These are phyloP conservation scores for Myopa tessellatipennis DNA, from an alignment of 2,888 invertebrate species.

Conservation along the genomic window DNA sequence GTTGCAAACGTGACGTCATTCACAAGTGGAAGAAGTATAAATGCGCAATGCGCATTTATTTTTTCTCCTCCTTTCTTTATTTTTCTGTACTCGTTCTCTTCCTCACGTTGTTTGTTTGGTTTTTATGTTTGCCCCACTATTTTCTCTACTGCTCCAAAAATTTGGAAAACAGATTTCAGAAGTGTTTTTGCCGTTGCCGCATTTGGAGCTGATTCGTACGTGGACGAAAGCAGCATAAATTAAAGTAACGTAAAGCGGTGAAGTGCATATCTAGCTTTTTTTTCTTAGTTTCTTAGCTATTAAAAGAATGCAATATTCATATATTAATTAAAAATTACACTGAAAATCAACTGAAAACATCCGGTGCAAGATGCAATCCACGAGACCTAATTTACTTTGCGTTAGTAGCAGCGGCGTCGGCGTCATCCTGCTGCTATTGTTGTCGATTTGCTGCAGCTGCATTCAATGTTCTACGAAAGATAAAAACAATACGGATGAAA, in stretches of 20 bases:
- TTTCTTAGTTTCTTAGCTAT: no score
- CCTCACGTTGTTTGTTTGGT: no score
- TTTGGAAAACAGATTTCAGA: conserved; percentile 6
- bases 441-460: conserved; percentile 9
- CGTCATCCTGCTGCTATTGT: conserved; percentile 7
- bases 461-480: background rate
- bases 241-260: no score
- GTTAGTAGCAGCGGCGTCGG: background rate
- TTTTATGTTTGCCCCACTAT: background rate
- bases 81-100: conserved; percentile 4
- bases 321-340: background rate
- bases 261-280: no score
- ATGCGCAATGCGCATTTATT: no score
- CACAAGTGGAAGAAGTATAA: no score
- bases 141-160: conserved; percentile 2
- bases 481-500: no score
- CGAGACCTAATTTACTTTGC: background rate
- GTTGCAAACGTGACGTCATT: no score
- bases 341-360: background rate
- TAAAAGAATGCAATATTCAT: conserved; percentile 18
- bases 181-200: conserved; percentile 19
- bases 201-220: background rate
- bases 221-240: no score
- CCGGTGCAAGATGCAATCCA: conserved; percentile 14
- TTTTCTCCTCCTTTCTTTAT: background rate